Percentiles rank a stretch among this genome's conserved stretches.
Evolutionary conservation across 2,113 vertebrate species (phyloP).

Genomic region (Albula glossodonta): DNA sequence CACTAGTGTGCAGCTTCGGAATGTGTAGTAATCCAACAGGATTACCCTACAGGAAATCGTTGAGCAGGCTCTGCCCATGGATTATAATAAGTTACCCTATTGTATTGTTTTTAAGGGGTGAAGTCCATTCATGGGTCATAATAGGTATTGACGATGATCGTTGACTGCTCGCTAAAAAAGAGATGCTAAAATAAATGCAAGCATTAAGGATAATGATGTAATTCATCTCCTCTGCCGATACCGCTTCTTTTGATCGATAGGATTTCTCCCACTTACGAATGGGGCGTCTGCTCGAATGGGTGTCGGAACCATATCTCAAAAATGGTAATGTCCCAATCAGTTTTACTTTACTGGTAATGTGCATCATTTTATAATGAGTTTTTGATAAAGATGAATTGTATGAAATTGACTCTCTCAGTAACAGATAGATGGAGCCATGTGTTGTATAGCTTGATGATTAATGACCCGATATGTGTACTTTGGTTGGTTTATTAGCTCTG

Average conservation of each 20-base stretch:
- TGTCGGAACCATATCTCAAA: neutral
- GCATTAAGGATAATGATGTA: neutral
- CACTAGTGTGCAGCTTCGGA: neutral
- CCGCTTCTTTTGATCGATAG: neutral
- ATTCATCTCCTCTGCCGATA: neutral
- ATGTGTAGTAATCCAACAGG: neutral
- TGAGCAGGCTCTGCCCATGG: neutral
- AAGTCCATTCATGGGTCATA: neutral
- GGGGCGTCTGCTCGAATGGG: neutral
- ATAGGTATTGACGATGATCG: neutral
- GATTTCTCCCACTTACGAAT: neutral
- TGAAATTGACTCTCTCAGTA: neutral
- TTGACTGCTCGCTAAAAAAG: neutral
- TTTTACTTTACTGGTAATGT: neutral
- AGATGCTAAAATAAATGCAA: neutral
- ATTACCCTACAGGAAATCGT: neutral
- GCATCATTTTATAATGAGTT: neutral
- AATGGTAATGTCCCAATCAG: constrained; percentile 4
- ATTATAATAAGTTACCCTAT: neutral
- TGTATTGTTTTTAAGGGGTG: neutral
- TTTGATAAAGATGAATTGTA: constrained; percentile 1
- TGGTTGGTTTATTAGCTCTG: neutral
- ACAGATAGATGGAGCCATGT: neutral
- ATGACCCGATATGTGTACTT: neutral
- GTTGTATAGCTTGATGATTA: neutral